phyloP scores from a whole-genome alignment of 2,888 invertebrate genomes.

The Venustoraphidia nigricollis region DNA sequence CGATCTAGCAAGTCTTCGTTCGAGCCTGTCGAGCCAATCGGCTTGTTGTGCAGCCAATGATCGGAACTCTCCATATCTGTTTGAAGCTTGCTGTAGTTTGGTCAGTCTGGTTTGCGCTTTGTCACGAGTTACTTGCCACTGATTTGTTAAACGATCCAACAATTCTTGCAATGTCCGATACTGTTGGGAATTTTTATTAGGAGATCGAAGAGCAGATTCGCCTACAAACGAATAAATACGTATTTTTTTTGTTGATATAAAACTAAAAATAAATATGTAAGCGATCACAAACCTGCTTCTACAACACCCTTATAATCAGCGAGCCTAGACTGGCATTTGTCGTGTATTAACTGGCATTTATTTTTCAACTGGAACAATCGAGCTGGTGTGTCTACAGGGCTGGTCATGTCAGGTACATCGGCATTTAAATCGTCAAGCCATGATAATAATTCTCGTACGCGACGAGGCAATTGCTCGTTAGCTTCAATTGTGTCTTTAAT shows the following conservation, averaged over 20 bases:
- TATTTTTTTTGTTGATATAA: not conserved
- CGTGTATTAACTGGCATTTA: conserved; percentile 54
- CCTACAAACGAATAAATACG: too few relatives aligned
- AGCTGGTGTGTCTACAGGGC: conserved; percentile 43
- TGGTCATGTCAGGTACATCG: conserved; percentile 41
- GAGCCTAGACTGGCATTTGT: conserved; percentile 52
- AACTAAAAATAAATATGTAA: not conserved
- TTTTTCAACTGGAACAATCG: conserved; percentile 57
- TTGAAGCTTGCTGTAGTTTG: conserved; percentile 56
- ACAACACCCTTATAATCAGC: conserved; percentile 51
- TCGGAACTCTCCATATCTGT: conserved; percentile 62
- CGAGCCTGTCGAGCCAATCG: conserved; percentile 67
- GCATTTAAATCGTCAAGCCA: conserved; percentile 50
- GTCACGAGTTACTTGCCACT: not conserved
- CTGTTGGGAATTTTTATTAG: too few relatives aligned
- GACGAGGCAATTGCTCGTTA: conserved; percentile 21
- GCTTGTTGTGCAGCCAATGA: conserved; percentile 56
- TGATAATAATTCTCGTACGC: conserved; percentile 26
- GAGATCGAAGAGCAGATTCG: too few relatives aligned
- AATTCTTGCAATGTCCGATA: not conserved
- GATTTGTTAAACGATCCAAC: not conserved
- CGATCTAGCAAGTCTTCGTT: conserved; percentile 55
- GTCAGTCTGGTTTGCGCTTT: conserved; percentile 14
- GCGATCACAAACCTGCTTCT: conserved; percentile 34
- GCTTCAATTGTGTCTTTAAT: conserved; percentile 10